Evolutionary conservation across 2,888 invertebrate genomes (phyloP), one percentile per base, ranked within the genome.

Genomic region (Metalampra italica): DNA sequence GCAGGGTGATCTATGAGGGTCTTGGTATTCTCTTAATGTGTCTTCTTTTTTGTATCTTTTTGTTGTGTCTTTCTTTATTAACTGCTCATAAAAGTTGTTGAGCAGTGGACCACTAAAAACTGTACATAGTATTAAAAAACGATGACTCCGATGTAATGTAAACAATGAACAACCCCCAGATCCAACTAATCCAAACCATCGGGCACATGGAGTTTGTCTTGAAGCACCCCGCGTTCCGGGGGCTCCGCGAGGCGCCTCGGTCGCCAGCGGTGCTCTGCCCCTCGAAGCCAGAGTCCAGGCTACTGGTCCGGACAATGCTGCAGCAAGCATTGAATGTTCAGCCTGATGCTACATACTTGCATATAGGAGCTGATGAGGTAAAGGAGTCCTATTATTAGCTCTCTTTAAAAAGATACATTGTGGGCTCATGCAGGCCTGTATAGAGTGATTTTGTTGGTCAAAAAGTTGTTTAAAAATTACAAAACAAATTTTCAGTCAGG

Each of bases 131-230:
- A n/a, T n/a, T n/a, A n/a, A n/a, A n/a, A n/a, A n/a, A n/a, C n/a
- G n/a, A n/a, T n/a, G n/a, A n/a, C n/a, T n/a, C n/a, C n/a, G n/a
- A n/a, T n/a, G n/a, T n/a, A n/a, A n/a, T n/a, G n/a, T n/a, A n/a
- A n/a, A n/a, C n/a, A n/a, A n/a, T n/a, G n/a, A n/a, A 42, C 11
- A 29, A 41, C 43, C 29, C 32, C 32, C 67, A 90, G 90, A 87
- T 91, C 45, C 96, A 96, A 29, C 83, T 97, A 13, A 91, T 97
- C n/a, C 97, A 96, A 83, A 95, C 96, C 0, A 94, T 97, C 67
- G 96, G 96, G 0, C 96, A 97, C 78, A 90, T 96, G 89, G 97
- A 97, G 88, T 96, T 93, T 84, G 93, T 94, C 0, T 78, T 96
- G 47, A 96, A 96, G 70, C 93, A 94, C 57, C 91, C 92, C 9